phyloP scores from a whole-genome alignment of 2,888 invertebrate genomes.

The Sinohyriopsis cumingii region DNA sequence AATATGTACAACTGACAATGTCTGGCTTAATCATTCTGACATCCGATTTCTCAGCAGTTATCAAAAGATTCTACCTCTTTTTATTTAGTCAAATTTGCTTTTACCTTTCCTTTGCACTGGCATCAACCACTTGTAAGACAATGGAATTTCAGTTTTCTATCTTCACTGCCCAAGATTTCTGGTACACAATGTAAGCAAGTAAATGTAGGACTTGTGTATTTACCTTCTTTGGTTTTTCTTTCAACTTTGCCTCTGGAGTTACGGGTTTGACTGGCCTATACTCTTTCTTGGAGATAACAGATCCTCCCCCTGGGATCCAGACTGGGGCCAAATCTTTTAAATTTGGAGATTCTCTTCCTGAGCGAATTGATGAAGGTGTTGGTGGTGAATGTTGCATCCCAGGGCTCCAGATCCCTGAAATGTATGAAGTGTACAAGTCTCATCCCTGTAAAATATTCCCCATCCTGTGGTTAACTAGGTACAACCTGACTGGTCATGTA shows the following conservation, averaged over 20 bases:
- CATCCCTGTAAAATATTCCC: too few relatives aligned
- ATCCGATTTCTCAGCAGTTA: too few relatives aligned
- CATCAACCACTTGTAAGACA: too few relatives aligned
- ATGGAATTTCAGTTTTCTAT: background rate
- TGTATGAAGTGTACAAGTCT: background rate
- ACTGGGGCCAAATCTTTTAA: slow-evolving; percentile 49
- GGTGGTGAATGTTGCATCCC: slow-evolving; percentile 34
- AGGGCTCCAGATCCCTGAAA: slow-evolving; percentile 32
- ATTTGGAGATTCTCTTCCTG: slow-evolving; percentile 19
- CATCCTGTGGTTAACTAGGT: too few relatives aligned
- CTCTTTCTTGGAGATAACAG: slow-evolving; percentile 44
- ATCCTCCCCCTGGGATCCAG: slow-evolving; percentile 55
- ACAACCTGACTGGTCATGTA: too few relatives aligned
- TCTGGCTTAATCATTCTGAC: too few relatives aligned
- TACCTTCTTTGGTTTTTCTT: slow-evolving; percentile 14
- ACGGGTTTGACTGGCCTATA: slow-evolving; percentile 56
- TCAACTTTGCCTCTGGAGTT: slow-evolving; percentile 25
- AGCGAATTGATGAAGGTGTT: slow-evolving; percentile 2
- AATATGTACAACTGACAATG: too few relatives aligned
- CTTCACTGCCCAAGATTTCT: slow-evolving; percentile 1
- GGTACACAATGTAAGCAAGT: too few relatives aligned
- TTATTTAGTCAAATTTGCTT: too few relatives aligned
- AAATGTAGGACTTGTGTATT: too few relatives aligned
- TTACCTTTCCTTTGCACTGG: too few relatives aligned
- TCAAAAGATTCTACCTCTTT: too few relatives aligned